phyloP scores from a whole-genome alignment of 1,140 invertebrate species.

The Drosophila pruinosa region DNA sequence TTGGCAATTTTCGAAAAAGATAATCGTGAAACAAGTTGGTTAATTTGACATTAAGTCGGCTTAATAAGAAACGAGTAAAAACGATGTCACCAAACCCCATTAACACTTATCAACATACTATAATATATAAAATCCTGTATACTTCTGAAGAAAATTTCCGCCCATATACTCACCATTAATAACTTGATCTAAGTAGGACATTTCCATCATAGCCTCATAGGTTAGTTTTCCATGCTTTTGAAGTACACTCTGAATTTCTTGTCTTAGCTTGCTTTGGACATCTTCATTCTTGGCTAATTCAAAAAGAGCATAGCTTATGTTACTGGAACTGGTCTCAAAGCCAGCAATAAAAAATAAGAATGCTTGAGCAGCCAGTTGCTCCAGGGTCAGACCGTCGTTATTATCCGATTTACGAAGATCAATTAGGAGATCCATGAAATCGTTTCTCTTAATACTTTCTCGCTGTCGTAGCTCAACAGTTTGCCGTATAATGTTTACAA shows the following conservation, averaged over 20 bases:
- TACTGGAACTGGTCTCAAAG: conserved; percentile 85
- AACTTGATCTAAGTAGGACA: conserved; percentile 76
- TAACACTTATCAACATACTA: too few relatives aligned
- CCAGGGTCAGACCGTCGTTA: conserved; percentile 22
- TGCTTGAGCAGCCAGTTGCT: conserved; percentile 81
- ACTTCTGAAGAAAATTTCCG: too few relatives aligned
- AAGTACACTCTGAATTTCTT: conserved; percentile 84
- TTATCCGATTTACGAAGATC: conserved; percentile 82
- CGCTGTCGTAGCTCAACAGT: conserved; percentile 83
- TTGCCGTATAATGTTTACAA: conserved; percentile 81
- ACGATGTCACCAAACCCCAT: too few relatives aligned
- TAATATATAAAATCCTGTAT: too few relatives aligned
- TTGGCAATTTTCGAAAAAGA: too few relatives aligned
- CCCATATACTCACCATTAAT: not conserved
- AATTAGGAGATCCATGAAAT: conserved; percentile 84
- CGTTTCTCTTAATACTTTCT: conserved; percentile 82
- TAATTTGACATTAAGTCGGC: too few relatives aligned
- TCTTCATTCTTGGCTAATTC: conserved; percentile 84
- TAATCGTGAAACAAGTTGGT: too few relatives aligned
- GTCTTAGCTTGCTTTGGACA: conserved; percentile 83
- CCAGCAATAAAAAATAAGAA: conserved; percentile 84
- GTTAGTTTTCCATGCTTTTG: conserved; percentile 52
- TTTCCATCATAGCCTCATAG: conserved; percentile 74
- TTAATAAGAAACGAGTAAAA: too few relatives aligned
- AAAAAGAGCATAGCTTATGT: conserved; percentile 83